Base-by-base conservation (phyloP, 2,797 vertebrate genomes). In the Sorex maritimensis region DNA sequence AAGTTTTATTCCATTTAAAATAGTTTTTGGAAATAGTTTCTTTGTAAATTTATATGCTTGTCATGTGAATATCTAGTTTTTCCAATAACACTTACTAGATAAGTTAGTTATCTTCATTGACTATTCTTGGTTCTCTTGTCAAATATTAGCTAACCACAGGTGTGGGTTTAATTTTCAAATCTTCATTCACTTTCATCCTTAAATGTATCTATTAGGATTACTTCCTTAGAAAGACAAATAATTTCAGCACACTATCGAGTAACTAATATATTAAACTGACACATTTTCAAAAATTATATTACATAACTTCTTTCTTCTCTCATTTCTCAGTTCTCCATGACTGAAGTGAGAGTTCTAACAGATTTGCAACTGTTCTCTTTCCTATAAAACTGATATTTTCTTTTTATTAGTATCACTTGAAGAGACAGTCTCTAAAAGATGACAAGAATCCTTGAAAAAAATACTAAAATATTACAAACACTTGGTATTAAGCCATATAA, bases 381-480 rank as follows among this genome's bases (percentile, higher is more conserved):
- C 15, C 26, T 58, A 12, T 23, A n/a, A 65, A 28, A 23, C 3
- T 12, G 71, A 72, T 34, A 74, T 23, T 67, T 69, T 84, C 3
- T 1, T 72, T 58, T 41, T 46, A 46, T 85, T n/a, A 85, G 28
- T 58, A 6, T 41, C 49, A 24, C n/a, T 73, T 73, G 28, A 41
- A 73, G 84, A 67, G 11, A 44, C 5, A 68, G 11, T 19, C 14
- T 21, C 34, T 30, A 58, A 21, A 80, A 34, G 6, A 4, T 24
- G 44, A 46, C 67, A 49, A 30, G 28, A 44, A 61, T 58, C 8
- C 2, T 28, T 15, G 58, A 11, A 34, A 26, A 68, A 63, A 5
- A 93, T 74, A 46, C 21, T 85, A 19, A 90, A 74, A 2, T 85
- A 46, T 34, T 93, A 68, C 79, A 58, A 26, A 14, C 17, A 55